Percentiles rank a stretch among this genome's conserved stretches.
phyloP scores from a whole-genome alignment of 2,113 vertebrate species.

The Zeus faber region DNA sequence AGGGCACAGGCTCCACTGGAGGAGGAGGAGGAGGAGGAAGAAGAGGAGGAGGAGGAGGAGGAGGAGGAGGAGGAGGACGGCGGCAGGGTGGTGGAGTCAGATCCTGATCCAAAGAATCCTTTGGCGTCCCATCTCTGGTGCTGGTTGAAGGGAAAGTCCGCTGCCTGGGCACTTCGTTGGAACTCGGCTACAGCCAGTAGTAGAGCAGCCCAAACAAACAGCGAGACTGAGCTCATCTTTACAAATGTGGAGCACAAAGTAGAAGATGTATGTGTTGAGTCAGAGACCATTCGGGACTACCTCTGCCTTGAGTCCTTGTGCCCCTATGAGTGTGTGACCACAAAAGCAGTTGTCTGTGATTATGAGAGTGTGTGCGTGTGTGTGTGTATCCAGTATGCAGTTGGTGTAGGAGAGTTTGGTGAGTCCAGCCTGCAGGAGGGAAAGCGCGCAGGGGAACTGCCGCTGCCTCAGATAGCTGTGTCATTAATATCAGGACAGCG shows the following conservation, averaged over 20 bases:
- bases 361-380: constrained; percentile 13
- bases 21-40: too few relatives aligned
- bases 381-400: constrained; percentile 29
- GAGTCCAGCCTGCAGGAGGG: constrained; percentile 59
- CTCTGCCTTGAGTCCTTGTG: not conserved
- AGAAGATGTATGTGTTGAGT: constrained; percentile 17
- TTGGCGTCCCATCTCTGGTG: constrained; percentile 59
- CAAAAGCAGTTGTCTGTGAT: not conserved
- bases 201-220: constrained; percentile 65
- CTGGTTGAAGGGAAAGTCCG: constrained; percentile 51
- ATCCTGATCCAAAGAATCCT: constrained; percentile 43
- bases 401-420: constrained; percentile 27
- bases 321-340: not conserved
- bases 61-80: too few relatives aligned
- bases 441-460: constrained; percentile 70
- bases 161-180: too few relatives aligned
- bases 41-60: too few relatives aligned
- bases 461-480: constrained; percentile 68
- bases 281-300: not conserved
- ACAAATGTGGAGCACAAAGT: not conserved
- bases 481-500: constrained; percentile 76
- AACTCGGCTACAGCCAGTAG: constrained; percentile 65
- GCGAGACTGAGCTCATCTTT: constrained; percentile 76
- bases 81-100: constrained; percentile 27
- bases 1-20: too few relatives aligned